phyloP scores from a whole-genome alignment of 2,797 vertebrate species.

The Periparus ater region DNA sequence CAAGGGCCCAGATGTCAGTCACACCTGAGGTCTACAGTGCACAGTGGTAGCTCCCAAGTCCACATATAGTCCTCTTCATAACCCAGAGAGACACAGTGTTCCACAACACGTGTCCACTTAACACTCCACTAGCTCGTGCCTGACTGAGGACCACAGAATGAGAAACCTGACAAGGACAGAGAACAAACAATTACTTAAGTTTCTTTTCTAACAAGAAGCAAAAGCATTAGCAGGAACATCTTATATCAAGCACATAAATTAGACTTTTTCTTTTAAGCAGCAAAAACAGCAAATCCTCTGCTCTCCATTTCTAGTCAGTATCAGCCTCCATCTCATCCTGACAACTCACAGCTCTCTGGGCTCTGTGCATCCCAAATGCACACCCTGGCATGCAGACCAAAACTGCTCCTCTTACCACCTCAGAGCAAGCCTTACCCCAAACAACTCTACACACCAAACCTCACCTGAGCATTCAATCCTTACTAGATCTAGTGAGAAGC shows the following conservation, averaged over 20 bases:
- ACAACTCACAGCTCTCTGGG: background rate
- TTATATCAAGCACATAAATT: background rate
- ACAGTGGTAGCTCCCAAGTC: background rate
- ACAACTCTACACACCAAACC: rapidly evolving
- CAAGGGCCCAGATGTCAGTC: background rate
- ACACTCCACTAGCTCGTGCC: background rate
- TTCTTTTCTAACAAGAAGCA: background rate
- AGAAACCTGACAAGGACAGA: background rate
- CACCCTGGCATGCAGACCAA: background rate
- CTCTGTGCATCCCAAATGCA: background rate
- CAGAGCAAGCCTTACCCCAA: background rate
- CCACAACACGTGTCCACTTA: background rate
- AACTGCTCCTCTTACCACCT: background rate
- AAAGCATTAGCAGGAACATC: background rate
- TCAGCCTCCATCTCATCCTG: background rate
- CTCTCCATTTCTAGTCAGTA: background rate
- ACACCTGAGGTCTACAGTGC: background rate
- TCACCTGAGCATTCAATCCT: background rate
- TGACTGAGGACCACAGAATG: background rate
- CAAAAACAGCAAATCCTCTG: background rate
- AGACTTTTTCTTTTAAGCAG: background rate
- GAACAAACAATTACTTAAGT: background rate
- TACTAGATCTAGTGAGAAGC: background rate
- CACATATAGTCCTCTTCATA: background rate
- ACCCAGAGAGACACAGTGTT: background rate